Conservation (phyloP, 2,888 invertebrate genomes). For the Drosophila paranaensis region DNA sequence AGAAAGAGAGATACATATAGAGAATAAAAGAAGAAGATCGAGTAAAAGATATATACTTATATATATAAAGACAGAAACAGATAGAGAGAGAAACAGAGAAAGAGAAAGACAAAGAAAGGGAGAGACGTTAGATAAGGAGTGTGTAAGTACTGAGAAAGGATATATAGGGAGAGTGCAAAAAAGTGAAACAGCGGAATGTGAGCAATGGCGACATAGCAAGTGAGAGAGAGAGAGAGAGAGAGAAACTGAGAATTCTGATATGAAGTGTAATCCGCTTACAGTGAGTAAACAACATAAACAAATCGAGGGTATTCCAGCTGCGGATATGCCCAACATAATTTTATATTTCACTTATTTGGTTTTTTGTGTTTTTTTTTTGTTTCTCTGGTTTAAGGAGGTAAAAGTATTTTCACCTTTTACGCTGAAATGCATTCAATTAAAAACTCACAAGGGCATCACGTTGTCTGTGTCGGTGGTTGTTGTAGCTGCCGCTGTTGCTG, state of each 20-base stretch:
- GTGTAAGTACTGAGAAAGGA: too few species aligned
- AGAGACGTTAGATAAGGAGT: not conserved
- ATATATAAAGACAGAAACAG: too few species aligned
- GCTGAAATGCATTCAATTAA: conserved; percentile 77
- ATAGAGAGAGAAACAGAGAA: not conserved
- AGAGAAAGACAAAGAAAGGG: not conserved
- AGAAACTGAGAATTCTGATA: not conserved
- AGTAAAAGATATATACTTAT: too few species aligned
- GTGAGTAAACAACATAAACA: too few species aligned
- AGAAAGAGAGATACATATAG: not conserved
- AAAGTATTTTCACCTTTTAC: conserved; percentile 74
- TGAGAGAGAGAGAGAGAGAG: too few species aligned
- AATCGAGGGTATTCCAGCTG: conserved; percentile 21
- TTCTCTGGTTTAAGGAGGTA: conserved; percentile 39
- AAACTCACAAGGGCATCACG: conserved; percentile 66
- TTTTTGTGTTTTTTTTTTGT: conserved; percentile 8
- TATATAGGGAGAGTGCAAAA: too few species aligned
- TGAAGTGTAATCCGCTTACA: too few species aligned
- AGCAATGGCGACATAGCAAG: too few species aligned
- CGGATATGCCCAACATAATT: conserved; percentile 11
- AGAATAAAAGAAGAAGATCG: too few species aligned
- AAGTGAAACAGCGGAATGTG: too few species aligned
- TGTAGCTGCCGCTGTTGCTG: conserved; percentile 8
- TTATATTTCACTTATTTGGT: conserved; percentile 18
- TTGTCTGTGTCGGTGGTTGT: conserved; percentile 37